Base-by-base conservation (phyloP, 2,113 vertebrate genomes). In the Oncorhynchus kisutch region DNA sequence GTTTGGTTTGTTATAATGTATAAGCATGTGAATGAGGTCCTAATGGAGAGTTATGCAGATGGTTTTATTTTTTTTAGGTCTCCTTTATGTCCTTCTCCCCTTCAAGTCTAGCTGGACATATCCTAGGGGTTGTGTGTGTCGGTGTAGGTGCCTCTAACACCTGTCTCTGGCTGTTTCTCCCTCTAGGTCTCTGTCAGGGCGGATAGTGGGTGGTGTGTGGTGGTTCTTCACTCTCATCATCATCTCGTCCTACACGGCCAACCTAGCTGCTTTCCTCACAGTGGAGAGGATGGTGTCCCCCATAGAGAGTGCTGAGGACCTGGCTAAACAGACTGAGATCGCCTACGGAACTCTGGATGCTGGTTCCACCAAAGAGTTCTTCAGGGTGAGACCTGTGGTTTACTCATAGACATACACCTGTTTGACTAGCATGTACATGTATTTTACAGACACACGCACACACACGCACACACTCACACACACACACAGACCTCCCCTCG, bases 161-260 rank as follows among this genome's bases (percentile, higher is more conserved):
- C 31, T 51, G 68, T 60, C 20, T 27, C 18, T 18, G 39, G 9
- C 13, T 70, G 27, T 73, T 7, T 86, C 86, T 85, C 73, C 72
- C 77, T 87, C 74, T 82, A 98, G 98, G 90, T 99, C 98, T 72
- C 94, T 99, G 67, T 99, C 98, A 0, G 98, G 98, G 65, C 96
- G 98, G 24, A 99, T 99, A 29, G 98, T 99, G 0, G 97, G 98
- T 68, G 98, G 98, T 0, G 98, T 99, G 84, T 99, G 98, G 98
- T 99, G 98, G 98, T 99, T 99, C 94, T 99, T 99, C 92, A 99
- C 98, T 77, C 92, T 99, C 88, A 99, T 99, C 94, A 99, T 99
- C 93, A 99, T 99, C 87, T 99, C 97, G 13, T 99, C 98, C 71
- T 99, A 99, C 82, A 99, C 98, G 78, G 98, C 98, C 85, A 99